These are phyloP conservation scores for Trissonchulus latispiculum DNA, from an alignment of 2,888 invertebrate genomes.

Conservation along the genomic window DNA sequence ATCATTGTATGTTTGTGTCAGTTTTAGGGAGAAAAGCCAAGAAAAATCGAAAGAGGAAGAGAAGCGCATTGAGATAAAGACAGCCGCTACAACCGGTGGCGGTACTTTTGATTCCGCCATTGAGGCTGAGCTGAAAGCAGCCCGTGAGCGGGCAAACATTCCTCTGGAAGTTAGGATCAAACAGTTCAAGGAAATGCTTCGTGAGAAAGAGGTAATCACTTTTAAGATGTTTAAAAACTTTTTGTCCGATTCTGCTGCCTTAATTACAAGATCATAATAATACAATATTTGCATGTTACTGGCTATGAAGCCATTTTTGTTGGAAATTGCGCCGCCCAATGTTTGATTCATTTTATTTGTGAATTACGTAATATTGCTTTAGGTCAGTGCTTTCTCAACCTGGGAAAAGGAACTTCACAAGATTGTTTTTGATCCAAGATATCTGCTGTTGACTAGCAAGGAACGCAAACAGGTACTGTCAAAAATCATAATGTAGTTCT, in stretches of 20 bases:
- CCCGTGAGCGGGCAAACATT: constrained; percentile 78
- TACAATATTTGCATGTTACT: too few relatives aligned
- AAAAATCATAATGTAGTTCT: not conserved
- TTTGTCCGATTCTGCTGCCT: too few relatives aligned
- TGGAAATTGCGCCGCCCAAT: too few relatives aligned
- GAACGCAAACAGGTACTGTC: constrained; percentile 69
- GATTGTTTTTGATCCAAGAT: constrained; percentile 95
- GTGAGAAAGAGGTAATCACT: constrained; percentile 72
- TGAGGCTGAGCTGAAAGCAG: constrained; percentile 83
- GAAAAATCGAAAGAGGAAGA: constrained; percentile 44
- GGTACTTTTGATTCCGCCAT: constrained; percentile 61
- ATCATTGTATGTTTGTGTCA: too few relatives aligned
- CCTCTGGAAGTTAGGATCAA: constrained; percentile 85
- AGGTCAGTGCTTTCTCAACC: constrained; percentile 93
- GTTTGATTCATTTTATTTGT: too few relatives aligned
- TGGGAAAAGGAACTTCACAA: constrained; percentile 99
- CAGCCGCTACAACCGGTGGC: not conserved
- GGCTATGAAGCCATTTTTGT: too few relatives aligned
- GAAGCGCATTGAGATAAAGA: constrained; percentile 34
- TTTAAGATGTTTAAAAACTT: too few relatives aligned
- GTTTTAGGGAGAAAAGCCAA: not conserved
- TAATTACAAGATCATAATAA: too few relatives aligned
- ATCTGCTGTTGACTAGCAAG: constrained; percentile 84
- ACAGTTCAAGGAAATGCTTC: constrained; percentile 89
- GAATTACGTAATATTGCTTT: constrained; percentile 22